Evolutionary conservation across 2,888 invertebrate genomes (phyloP), one percentile per base, ranked within the genome.

Genomic region (Dasysyrphus tricinctus): DNA sequence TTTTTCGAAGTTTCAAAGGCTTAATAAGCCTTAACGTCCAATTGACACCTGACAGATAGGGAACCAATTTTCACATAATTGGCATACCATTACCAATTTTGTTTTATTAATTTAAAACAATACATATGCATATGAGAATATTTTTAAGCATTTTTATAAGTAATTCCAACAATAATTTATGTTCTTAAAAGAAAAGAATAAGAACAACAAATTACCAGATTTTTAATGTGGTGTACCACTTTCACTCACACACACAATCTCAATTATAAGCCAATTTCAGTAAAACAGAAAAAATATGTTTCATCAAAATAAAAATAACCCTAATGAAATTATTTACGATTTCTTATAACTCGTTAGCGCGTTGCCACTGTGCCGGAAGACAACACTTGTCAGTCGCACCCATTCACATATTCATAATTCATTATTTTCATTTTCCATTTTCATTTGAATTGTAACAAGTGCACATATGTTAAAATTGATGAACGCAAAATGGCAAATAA

Each of bases 341-440:
- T 67, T 37, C 19, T 34, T 49, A 24, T 24, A 19, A 67, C 34
- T 54, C 51, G 44, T 59, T 59, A 69, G 19, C 59, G 32, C 39
- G 24, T 42, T 34, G 74, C 39, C 57, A 37, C 32, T 57, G 11
- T 19, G 49, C 67, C 67, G 59, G 51, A 69, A 80, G 74, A 42
- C 42, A 32, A 57, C 44, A 59, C 61, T 54, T 37, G 57, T n/a
- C 73, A 69, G 75, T 72, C 72, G 65, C 63, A 63, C 81, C 76
- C 72, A 51, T 72, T 76, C 63, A n/a, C 63, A 72, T 63, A 37
- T 51, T 69, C 44, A 72, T 63, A 59, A 51, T 69, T 51, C 51
- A 69, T 47, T 19, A 65, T 51, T 49, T 51, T 67, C n/a, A 44
- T 65, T 65, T 74, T 57, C 37, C 44, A 56, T 34, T 51, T 70